Percentiles rank a stretch among this genome's conserved stretches.
phyloP scores from a whole-genome alignment of 2,888 invertebrate species.

The Phortica magna region DNA sequence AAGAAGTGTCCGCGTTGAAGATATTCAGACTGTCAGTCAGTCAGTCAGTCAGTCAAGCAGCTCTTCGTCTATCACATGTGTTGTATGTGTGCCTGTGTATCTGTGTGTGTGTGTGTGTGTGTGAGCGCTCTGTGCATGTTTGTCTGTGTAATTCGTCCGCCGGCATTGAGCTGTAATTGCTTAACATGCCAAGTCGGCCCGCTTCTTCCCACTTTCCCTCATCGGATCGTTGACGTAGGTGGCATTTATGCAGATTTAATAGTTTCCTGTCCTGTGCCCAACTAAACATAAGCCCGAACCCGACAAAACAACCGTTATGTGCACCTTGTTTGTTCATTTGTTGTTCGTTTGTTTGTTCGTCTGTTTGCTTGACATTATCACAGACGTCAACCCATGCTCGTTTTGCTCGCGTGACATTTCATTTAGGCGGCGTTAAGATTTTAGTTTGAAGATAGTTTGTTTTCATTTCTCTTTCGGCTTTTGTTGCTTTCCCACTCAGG shows the following conservation, averaged over 20 bases:
- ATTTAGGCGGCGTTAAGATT: conserved; percentile 54
- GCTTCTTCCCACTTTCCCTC: background rate
- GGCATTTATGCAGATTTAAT: conserved; percentile 69
- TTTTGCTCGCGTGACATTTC: conserved; percentile 69
- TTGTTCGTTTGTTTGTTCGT: conserved; percentile 3
- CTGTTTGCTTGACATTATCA: conserved; percentile 25
- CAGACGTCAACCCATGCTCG: conserved; percentile 41
- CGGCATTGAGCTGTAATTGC: conserved; percentile 65
- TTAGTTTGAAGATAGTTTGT: conserved; percentile 50
- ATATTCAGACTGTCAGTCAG: background rate
- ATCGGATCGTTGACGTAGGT: conserved; percentile 46
- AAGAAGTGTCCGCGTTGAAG: background rate
- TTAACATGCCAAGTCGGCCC: conserved; percentile 67
- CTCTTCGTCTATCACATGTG: too few species aligned
- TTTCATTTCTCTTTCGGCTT: background rate
- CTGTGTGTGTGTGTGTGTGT: too few species aligned
- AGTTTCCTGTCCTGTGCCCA: conserved; percentile 62
- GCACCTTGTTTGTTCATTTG: background rate
- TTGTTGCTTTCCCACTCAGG: background rate
- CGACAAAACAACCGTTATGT: background rate
- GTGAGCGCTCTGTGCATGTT: background rate
- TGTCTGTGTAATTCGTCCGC: conserved; percentile 18
- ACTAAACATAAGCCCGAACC: conserved; percentile 35
- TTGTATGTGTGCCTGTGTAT: too few species aligned
- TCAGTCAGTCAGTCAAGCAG: background rate